Conservation (phyloP, 2,888 invertebrate species). For the Xestobium rufovillosum region DNA sequence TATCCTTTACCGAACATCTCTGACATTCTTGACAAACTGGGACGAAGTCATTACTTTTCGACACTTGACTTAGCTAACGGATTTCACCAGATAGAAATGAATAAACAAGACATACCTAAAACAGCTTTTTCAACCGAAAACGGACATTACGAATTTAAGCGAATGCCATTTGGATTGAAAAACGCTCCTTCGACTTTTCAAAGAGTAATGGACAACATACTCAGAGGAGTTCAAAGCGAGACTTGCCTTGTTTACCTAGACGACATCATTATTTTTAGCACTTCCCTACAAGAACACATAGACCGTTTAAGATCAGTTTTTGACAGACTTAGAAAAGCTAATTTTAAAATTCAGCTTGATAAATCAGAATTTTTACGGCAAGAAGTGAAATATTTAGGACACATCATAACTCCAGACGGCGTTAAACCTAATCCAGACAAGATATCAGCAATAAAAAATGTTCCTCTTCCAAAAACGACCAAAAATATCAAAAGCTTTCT, state of each 20-base stretch:
- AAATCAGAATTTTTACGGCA: constrained; percentile 7
- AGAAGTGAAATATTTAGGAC: constrained; percentile 9
- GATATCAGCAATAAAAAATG: constrained; percentile 9
- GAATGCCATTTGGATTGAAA: too few species aligned
- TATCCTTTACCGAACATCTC: constrained; percentile 31
- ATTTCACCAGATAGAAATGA: constrained; percentile 7
- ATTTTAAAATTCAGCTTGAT: constrained; percentile 8
- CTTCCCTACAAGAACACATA: too few species aligned
- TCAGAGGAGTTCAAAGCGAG: too few species aligned
- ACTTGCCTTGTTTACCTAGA: too few species aligned
- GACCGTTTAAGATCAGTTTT: too few species aligned
- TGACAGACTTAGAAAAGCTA: constrained; percentile 6
- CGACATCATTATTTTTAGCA: too few species aligned
- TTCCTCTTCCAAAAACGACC: constrained; percentile 10
- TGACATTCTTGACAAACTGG: constrained; percentile 16
- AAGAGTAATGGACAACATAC: too few species aligned
- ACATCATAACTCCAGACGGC: constrained; percentile 6
- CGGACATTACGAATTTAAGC: too few species aligned
- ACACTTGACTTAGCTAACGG: too few species aligned
- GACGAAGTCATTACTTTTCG: constrained; percentile 7
- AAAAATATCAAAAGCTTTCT: constrained; percentile 9
- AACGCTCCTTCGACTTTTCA: too few species aligned
- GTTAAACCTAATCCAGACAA: constrained; percentile 9
- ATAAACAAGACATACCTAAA: constrained; percentile 11
- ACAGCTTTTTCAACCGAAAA: too few species aligned